These are phyloP conservation scores for Acanthopleura granulata DNA, from an alignment of 2,888 invertebrate species.

Conservation along the genomic window DNA sequence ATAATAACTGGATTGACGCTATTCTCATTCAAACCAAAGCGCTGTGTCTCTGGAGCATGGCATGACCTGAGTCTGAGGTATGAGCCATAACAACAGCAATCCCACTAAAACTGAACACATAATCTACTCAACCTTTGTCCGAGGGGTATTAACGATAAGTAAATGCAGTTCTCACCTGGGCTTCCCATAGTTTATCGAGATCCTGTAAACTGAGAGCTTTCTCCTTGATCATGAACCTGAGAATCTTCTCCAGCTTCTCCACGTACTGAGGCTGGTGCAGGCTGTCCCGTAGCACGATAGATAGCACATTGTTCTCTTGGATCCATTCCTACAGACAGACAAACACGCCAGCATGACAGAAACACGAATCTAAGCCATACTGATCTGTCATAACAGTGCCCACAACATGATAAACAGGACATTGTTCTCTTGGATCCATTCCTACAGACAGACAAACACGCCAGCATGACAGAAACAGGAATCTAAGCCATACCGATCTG, in stretches of 20 bases:
- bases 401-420: conserved; percentile 94
- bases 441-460: conserved; percentile 73
- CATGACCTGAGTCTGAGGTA: no score
- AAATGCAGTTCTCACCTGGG: conserved; percentile 75
- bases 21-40: no score
- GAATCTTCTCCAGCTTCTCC: conserved; percentile 96
- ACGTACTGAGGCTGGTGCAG: conserved; percentile 96
- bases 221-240: conserved; percentile 93
- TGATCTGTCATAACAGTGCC: no score
- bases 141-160: not conserved
- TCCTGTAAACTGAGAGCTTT: conserved; percentile 87
- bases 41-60: no score
- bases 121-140: no score
- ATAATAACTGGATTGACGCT: no score
- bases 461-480: no score
- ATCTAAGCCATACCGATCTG: not conserved
- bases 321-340: conserved; percentile 83
- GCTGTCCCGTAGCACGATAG: conserved; percentile 94
- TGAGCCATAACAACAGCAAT: no score
- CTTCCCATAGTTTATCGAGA: conserved; percentile 96
- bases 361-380: not conserved
- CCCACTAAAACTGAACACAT: no score
- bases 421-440: conserved; percentile 96
- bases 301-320: conserved; percentile 93
- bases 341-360: no score